Base-by-base conservation (phyloP, 1,140 invertebrate genomes). In the Pseudomyrmex pallidus region DNA sequence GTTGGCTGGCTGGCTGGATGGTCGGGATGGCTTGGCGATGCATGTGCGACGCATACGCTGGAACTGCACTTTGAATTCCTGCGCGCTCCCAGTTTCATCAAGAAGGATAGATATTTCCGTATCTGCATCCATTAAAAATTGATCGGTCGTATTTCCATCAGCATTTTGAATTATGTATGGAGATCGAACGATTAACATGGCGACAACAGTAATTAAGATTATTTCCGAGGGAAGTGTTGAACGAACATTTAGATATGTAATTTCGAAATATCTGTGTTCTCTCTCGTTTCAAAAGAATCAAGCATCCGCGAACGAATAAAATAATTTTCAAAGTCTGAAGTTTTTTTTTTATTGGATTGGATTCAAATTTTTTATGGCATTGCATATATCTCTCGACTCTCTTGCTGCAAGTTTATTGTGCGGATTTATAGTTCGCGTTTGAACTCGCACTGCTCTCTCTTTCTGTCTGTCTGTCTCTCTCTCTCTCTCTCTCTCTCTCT, bases 71-170 rank as follows among this genome's bases (percentile, higher is more conserved):
- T 52, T 15, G 74, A 82, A 82, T 25, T 50, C 10, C 17, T 35
- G n/a, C 62, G 48, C n/a, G 2, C 13, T 35, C n/a, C n/a, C 22
- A 9, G 35, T 35, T 35, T 35, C 35, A 35, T 35, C 35, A 57
- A 62, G 50, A 63, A 25, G n/a, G 13, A 20, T n/a, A 48, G 44
- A 70, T 15, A 10, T 44, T 57, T 68, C 64, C 20, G 5, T 35
- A 70, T 68, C 35, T 70, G n/a, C 17, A 48, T 77, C 48, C 62
- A 70, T 70, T 68, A 68, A 70, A 78, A 70, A 56, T 70, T 64
- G 10, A 70, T 78, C 64, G 54, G 52, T 70, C 52, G 5, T 35
- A 35, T 35, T 35, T 35, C 35, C 35, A 35, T 35, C 4, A 4
- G 35, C 35, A 70, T 12, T 15, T 68, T 13, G 20, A 62, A 25